Conservation (phyloP, 1,140 invertebrate species). For the Trypoxylus dichotomus region DNA sequence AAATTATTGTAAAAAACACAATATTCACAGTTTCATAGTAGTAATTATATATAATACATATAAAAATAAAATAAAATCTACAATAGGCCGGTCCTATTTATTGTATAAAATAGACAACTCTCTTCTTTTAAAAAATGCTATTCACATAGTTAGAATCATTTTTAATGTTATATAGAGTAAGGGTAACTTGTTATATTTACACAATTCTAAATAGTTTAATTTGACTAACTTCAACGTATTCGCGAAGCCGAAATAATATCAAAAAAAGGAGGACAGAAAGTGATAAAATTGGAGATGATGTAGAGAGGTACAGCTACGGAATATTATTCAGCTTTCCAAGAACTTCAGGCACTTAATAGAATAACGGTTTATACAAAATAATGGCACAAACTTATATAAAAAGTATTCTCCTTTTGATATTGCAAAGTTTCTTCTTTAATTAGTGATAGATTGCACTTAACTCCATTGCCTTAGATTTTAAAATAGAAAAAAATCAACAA, state of each 20-base stretch:
- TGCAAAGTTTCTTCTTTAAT: background rate
- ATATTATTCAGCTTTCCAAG: background rate
- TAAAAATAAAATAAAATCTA: constrained; percentile 15
- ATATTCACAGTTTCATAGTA: background rate
- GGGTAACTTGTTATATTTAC: constrained; percentile 20
- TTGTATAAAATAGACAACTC: background rate
- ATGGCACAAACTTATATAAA: background rate
- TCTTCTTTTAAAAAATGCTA: background rate
- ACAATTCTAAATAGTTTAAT: background rate
- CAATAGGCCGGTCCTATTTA: background rate
- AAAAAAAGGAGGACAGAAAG: background rate
- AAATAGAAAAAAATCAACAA: background rate
- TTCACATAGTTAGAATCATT: background rate
- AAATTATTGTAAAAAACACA: background rate
- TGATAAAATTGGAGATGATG: background rate
- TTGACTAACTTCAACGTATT: background rate
- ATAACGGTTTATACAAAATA: constrained; percentile 1
- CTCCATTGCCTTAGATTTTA: background rate
- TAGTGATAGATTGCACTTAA: background rate
- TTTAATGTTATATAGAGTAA: background rate
- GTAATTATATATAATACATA: constrained; percentile 13
- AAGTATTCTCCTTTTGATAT: background rate
- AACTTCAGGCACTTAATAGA: background rate
- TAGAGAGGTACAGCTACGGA: background rate
- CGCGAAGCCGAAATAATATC: background rate